Conservation (phyloP, 2,113 vertebrate species). For the Tupaia tana region DNA sequence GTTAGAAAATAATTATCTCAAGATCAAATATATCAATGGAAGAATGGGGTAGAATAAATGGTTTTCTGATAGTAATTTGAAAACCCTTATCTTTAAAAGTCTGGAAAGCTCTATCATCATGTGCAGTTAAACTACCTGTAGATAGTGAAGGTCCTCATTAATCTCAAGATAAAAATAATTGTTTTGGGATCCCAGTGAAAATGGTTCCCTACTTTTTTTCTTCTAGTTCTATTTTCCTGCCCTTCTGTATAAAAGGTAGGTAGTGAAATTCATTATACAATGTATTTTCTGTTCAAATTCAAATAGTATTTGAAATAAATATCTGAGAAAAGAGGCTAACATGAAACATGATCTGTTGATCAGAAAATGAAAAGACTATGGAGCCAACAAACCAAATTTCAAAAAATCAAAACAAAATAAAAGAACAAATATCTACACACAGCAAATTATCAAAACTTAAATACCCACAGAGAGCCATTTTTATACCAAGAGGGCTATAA, state of each 20-base stretch:
- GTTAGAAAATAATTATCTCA: not conserved
- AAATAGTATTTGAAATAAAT: slow-evolving; percentile 13
- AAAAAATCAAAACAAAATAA: not conserved
- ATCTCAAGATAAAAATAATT: not conserved
- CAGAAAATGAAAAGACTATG: not conserved
- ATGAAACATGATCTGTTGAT: not conserved
- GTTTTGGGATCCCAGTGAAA: not conserved
- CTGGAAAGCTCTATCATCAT: not conserved
- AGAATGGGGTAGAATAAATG: not conserved
- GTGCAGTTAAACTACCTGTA: not conserved
- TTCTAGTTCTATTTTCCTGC: not conserved
- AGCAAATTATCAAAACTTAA: not conserved
- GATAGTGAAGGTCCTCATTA: not conserved
- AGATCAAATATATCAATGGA: slow-evolving; percentile 1
- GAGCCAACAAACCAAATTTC: not conserved
- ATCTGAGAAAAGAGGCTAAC: not conserved
- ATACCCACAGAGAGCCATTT: not conserved
- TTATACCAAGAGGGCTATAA: not conserved
- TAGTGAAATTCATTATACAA: not conserved
- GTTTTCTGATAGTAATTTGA: not conserved
- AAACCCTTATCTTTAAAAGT: not conserved
- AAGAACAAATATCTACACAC: not conserved
- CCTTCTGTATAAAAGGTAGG: not conserved
- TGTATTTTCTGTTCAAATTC: not conserved
- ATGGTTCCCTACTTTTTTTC: not conserved